Conservation (phyloP, 2,797 vertebrate genomes). For the Thaleichthys pacificus region DNA sequence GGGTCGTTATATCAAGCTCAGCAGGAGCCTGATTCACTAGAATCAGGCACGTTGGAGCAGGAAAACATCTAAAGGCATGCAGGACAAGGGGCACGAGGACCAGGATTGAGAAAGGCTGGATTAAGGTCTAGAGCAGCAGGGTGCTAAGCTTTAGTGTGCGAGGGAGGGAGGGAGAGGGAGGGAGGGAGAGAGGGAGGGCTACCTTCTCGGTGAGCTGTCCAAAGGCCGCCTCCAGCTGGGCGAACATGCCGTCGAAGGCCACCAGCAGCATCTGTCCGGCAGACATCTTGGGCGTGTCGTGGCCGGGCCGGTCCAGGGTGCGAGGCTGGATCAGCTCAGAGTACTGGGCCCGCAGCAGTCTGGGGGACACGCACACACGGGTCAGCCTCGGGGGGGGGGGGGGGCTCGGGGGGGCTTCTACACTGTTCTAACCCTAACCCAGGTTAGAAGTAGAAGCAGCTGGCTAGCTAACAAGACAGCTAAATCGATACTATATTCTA, state of each 20-base stretch:
- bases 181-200: conserved; percentile 5
- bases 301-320: conserved; percentile 79
- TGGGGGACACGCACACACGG: conserved; percentile 49
- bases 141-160: not conserved
- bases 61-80: too few species aligned
- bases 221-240: conserved; percentile 96
- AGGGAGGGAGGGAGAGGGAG: not conserved
- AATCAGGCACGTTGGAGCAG: too few species aligned
- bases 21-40: too few species aligned
- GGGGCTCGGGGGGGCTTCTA: too few species aligned
- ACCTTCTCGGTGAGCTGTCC: conserved; percentile 96
- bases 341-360: conserved; percentile 92
- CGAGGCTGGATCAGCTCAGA: conserved; percentile 97
- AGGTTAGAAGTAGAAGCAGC: too few species aligned
- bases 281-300: conserved; percentile 97
- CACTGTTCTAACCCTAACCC: not conserved
- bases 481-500: not conserved
- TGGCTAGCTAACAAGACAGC: too few species aligned
- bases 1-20: too few species aligned
- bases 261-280: conserved; percentile 98
- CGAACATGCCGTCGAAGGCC: conserved; percentile 99
- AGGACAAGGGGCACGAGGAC: too few species aligned
- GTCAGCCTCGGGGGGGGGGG: too few species aligned
- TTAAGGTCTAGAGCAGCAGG: not conserved
- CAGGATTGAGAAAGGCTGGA: not conserved